Conservation (phyloP, 2,113 vertebrate genomes). For the Carlito syrichta region DNA sequence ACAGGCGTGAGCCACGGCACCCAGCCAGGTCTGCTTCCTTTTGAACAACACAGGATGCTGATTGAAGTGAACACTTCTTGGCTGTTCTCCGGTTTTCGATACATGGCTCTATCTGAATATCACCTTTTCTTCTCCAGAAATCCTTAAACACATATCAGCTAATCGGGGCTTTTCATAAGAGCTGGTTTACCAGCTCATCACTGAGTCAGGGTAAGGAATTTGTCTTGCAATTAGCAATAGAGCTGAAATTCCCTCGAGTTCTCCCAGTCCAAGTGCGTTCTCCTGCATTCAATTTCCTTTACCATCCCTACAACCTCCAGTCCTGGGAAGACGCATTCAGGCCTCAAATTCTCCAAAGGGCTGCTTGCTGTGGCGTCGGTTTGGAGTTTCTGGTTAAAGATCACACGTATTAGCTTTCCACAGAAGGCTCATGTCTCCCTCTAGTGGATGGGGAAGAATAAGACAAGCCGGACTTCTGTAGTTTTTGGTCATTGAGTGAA, state of each 20-base stretch:
- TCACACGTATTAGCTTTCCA: background rate
- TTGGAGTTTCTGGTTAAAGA: background rate
- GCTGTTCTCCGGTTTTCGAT: background rate
- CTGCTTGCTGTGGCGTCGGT: background rate
- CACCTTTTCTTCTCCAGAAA: background rate
- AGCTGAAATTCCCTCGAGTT: background rate
- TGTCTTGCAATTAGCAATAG: background rate
- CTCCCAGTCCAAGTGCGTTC: background rate
- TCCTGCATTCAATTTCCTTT: background rate
- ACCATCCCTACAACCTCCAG: background rate
- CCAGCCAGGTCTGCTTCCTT: background rate
- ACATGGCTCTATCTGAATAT: background rate
- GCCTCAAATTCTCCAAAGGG: background rate
- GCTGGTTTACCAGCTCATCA: background rate
- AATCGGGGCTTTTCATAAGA: background rate
- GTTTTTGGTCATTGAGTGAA: background rate
- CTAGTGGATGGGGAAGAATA: conserved; percentile 53
- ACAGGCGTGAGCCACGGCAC: no score
- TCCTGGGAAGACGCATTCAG: background rate
- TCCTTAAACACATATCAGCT: background rate
- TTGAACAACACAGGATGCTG: background rate
- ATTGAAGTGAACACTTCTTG: background rate
- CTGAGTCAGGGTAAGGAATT: background rate
- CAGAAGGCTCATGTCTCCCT: conserved; percentile 47
- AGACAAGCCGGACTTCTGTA: background rate